phyloP scores from a whole-genome alignment of 2,888 invertebrate genomes.

The Tromatobia lineatoria region DNA sequence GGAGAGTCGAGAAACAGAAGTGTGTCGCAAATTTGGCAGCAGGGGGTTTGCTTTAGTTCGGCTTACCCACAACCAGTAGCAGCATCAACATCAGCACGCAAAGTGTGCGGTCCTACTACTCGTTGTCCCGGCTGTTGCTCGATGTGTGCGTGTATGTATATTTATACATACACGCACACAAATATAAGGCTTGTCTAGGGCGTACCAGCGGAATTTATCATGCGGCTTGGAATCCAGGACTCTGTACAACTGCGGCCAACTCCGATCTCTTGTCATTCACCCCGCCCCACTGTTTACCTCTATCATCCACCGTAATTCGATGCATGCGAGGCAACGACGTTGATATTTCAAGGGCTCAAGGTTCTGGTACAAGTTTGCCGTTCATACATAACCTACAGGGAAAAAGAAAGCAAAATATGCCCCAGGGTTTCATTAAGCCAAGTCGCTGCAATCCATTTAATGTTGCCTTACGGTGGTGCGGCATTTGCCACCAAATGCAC shows the following conservation, averaged over 20 bases:
- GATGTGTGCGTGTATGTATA: conserved; percentile 58
- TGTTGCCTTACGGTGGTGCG: too few relatives aligned
- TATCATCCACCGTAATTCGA: conserved; percentile 1
- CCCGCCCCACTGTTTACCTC: conserved; percentile 23
- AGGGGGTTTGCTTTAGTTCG: conserved; percentile 31
- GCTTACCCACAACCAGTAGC: conserved; percentile 32
- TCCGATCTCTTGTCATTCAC: conserved; percentile 25
- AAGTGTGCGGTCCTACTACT: conserved; percentile 59
- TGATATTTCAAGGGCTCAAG: conserved; percentile 50
- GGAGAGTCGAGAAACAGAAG: conserved; percentile 20
- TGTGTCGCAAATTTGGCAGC: conserved; percentile 10
- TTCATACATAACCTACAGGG: too few relatives aligned
- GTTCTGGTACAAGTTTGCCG: too few relatives aligned
- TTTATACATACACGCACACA: too few relatives aligned
- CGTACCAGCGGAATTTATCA: conserved; percentile 58
- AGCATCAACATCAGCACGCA: conserved; percentile 33
- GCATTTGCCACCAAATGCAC: too few relatives aligned
- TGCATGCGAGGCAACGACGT: neutral
- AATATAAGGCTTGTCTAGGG: conserved; percentile 17
- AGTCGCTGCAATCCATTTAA: too few relatives aligned
- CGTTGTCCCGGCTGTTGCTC: conserved; percentile 58
- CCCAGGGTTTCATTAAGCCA: too few relatives aligned
- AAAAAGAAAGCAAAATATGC: too few relatives aligned
- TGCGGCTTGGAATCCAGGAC: conserved; percentile 39
- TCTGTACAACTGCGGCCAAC: neutral